Evolutionary conservation across 2,113 vertebrate genomes (phyloP).

Genomic region (Baryphthengus martii): DNA sequence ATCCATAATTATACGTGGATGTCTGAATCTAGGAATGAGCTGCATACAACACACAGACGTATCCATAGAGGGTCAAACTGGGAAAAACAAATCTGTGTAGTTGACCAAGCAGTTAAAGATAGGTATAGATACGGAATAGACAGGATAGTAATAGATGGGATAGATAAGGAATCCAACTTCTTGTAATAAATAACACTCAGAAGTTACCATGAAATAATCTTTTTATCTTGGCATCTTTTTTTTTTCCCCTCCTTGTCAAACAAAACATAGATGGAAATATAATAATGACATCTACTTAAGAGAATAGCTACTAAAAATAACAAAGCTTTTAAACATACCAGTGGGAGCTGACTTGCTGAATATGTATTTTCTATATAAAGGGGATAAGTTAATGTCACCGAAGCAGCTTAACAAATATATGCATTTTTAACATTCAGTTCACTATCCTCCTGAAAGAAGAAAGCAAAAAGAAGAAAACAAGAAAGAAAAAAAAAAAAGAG

Average conservation of each 20-base stretch:
- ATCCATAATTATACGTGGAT: not conserved
- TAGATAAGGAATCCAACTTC: not conserved
- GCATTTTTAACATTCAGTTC: not conserved
- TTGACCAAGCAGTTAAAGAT: not conserved
- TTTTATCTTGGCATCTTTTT: not conserved
- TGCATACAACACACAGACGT: not conserved
- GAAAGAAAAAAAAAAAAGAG: not conserved
- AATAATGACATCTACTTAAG: not conserved
- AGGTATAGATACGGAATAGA: not conserved
- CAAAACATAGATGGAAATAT: not conserved
- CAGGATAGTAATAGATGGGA: not conserved
- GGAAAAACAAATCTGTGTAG: not conserved
- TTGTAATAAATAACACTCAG: not conserved
- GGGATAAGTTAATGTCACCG: not conserved
- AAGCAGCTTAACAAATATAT: not conserved
- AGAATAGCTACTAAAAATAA: not conserved
- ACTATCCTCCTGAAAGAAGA: no score
- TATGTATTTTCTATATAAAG: not conserved
- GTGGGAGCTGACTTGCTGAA: not conserved
- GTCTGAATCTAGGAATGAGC: not conserved
- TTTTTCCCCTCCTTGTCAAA: not conserved
- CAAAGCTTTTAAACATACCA: not conserved
- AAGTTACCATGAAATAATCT: not conserved
- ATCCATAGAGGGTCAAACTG: not conserved
- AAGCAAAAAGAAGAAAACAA: rapidly evolving